phyloP scores from a whole-genome alignment of 2,888 invertebrate genomes.

The Archips xylosteana region DNA sequence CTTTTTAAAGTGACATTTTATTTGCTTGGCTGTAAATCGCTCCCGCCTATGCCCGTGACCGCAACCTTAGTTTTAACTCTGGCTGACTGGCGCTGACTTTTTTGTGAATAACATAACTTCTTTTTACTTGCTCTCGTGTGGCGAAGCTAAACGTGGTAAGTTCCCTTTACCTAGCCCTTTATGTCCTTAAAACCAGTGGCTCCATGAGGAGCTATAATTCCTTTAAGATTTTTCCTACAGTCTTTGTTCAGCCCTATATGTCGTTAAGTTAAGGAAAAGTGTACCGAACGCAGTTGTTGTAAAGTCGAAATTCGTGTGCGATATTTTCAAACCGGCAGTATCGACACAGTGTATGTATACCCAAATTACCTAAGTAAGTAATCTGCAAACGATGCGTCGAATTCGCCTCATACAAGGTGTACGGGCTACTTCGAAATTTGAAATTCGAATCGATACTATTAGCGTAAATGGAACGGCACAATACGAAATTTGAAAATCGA shows the following conservation, averaged over 20 bases:
- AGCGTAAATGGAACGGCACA: no score
- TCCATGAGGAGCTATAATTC: neutral
- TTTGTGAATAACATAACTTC: constrained; percentile 78
- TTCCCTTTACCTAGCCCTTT: constrained; percentile 47
- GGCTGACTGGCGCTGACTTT: constrained; percentile 68
- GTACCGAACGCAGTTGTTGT: neutral
- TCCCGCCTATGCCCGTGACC: constrained; percentile 32
- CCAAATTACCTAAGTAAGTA: no score
- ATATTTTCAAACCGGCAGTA: neutral
- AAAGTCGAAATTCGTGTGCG: neutral
- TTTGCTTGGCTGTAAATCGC: constrained; percentile 19
- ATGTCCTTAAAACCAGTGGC: neutral
- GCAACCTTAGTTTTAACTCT: constrained; percentile 48
- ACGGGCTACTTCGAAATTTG: no score
- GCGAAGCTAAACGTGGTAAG: constrained; percentile 82
- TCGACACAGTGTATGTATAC: no score
- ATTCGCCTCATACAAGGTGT: no score
- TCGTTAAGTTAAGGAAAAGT: neutral
- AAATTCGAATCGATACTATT: no score
- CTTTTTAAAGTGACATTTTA: neutral
- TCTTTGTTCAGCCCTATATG: neutral
- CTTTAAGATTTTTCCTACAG: neutral
- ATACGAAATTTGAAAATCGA: no score
- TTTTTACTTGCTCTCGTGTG: constrained; percentile 79
- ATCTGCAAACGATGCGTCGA: no score